Evolutionary conservation across 1,140 invertebrate genomes (phyloP).

Genomic region (Chironomus tepperi): DNA sequence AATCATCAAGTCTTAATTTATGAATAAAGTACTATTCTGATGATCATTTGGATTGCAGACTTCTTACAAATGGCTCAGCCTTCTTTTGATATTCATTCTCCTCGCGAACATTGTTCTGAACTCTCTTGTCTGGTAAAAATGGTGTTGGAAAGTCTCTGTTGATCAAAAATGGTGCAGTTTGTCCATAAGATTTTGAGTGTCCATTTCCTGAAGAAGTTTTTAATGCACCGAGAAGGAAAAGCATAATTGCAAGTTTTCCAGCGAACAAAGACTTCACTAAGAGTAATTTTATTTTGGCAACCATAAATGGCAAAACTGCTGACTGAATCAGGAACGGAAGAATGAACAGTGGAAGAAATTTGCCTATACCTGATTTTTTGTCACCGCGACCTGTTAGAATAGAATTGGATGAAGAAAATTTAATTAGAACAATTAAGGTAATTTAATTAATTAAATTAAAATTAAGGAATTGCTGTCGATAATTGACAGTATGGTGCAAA

Average conservation of each 20-base stretch:
- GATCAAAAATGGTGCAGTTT: conserved; percentile 37
- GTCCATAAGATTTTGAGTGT: conserved; percentile 33
- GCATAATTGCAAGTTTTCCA: conserved; percentile 51
- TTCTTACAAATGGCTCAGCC: neutral
- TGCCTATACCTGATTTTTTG: conserved; percentile 40
- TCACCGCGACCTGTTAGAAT: conserved; percentile 45
- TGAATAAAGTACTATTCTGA: too few species aligned
- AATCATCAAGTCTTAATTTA: too few species aligned
- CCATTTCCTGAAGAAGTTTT: conserved; percentile 41
- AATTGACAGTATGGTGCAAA: too few species aligned
- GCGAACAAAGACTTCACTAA: conserved; percentile 53
- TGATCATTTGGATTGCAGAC: conserved; percentile 35
- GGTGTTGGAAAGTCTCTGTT: conserved; percentile 33
- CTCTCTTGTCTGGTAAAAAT: neutral
- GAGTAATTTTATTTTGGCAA: conserved; percentile 53
- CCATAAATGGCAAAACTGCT: conserved; percentile 49
- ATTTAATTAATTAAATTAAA: too few species aligned
- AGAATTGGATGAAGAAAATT: too few species aligned
- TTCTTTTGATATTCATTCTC: too few species aligned
- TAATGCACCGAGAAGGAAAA: conserved; percentile 51
- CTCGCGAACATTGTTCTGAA: neutral
- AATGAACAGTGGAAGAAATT: conserved; percentile 51
- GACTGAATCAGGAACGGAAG: conserved; percentile 55
- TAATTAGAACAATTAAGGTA: too few species aligned
- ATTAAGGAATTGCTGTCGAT: too few species aligned